Evolutionary conservation across 2,797 vertebrate species (phyloP).

Genomic region (Myotis planiceps): DNA sequence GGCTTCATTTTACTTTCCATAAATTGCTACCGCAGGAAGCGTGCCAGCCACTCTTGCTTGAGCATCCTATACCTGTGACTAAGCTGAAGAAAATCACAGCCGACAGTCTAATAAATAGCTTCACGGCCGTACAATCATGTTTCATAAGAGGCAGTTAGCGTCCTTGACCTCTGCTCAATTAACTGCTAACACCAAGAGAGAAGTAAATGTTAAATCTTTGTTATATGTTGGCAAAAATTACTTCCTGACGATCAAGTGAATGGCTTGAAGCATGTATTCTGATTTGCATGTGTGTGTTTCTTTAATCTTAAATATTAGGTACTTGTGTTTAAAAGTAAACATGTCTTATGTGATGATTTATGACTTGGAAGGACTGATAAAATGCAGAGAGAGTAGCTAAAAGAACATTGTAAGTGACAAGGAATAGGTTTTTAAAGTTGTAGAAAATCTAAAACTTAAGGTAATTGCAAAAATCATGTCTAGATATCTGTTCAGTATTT

Average conservation of each 20-base stretch:
- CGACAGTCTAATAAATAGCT: conserved; percentile 16
- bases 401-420: neutral
- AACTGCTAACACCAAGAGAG: conserved; percentile 16
- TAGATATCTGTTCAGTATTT: neutral
- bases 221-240: neutral
- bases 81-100: neutral
- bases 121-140: neutral
- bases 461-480: neutral
- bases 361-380: conserved; percentile 5
- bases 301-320: neutral
- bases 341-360: conserved; percentile 18
- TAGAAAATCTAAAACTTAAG: conserved; percentile 13
- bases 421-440: conserved; percentile 3
- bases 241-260: neutral
- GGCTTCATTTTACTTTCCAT: conserved; percentile 53
- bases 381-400: neutral
- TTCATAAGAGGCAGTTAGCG: conserved; percentile 15
- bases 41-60: neutral
- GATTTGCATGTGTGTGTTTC: neutral
- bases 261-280: conserved; percentile 24
- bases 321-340: conserved; percentile 46
- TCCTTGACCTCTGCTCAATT: conserved; percentile 35
- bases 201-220: conserved; percentile 34
- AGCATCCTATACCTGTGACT: neutral
- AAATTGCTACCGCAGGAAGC: conserved; percentile 16